phyloP scores from a whole-genome alignment of 2,888 invertebrate species.

The Bhutanitis thaidina region DNA sequence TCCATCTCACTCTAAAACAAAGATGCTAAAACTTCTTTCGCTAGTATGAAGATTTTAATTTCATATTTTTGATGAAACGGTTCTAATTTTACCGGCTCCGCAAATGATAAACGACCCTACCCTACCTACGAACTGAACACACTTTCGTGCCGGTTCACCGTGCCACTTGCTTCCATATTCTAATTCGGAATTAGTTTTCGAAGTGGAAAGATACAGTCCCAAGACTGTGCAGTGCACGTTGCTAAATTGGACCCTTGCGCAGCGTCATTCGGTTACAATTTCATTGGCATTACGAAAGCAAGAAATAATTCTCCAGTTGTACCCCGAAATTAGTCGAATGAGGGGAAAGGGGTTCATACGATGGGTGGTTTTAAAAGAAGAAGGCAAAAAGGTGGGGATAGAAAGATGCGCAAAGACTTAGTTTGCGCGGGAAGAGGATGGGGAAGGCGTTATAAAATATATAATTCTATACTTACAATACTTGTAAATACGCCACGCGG shows the following conservation, averaged over 20 bases:
- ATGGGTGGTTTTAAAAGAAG: slow-evolving; percentile 80
- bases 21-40: slow-evolving; percentile 81
- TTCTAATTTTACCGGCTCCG: slow-evolving; percentile 61
- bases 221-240: slow-evolving; percentile 58
- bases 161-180: slow-evolving; percentile 75
- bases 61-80: slow-evolving; percentile 80
- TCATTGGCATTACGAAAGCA: slow-evolving; percentile 44
- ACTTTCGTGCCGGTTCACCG: slow-evolving; percentile 24
- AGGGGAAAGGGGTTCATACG: slow-evolving; percentile 78
- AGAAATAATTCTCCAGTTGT: slow-evolving; percentile 80
- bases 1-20: slow-evolving; percentile 78
- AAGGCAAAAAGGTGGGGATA: slow-evolving; percentile 79
- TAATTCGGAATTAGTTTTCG: slow-evolving; percentile 79
- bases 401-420: slow-evolving; percentile 81
- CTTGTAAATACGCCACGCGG: slow-evolving; percentile 80
- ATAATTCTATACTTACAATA: slow-evolving; percentile 81
- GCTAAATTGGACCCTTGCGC: slow-evolving; percentile 41
- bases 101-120: slow-evolving; percentile 36
- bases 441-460: slow-evolving; percentile 78
- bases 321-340: slow-evolving; percentile 80
- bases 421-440: slow-evolving; percentile 65
- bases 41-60: slow-evolving; percentile 81
- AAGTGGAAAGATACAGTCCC: slow-evolving; percentile 80
- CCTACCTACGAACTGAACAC: slow-evolving; percentile 16
- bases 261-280: slow-evolving; percentile 41